Base-by-base conservation (phyloP, 1,140 invertebrate genomes). In the Euborellia annulipes region DNA sequence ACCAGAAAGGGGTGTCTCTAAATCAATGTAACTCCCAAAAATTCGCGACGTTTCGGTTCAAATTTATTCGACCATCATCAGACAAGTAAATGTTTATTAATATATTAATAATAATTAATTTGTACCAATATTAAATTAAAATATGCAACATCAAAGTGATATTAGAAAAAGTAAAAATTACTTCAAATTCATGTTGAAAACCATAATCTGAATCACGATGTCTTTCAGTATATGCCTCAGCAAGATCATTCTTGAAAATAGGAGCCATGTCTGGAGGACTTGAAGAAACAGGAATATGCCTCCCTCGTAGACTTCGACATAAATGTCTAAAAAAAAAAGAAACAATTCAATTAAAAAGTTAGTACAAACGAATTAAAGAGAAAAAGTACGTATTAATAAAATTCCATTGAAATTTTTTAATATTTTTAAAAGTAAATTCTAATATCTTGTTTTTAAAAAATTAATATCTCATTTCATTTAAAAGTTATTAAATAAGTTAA, bases 181-280 rank as follows among this genome's bases (percentile, higher is more conserved):
- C 62, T 55, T 69, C 85, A 59, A 88, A 89, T 59, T 90, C 85
- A 42, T 85, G 78, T 56, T 88, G 78, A 62, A 91, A 91, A 1
- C 84, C 84, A 55, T 85, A 86, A 60, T 89, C 86, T 0, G 81
- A 85, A 64, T 90, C 84, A 30, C 79, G 73, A 54, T 88, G 84
- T 19, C 85, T 67, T 50, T 87, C 82, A 0, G 79, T 68, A 53
- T 82, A 89, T 0, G 82, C 76, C 41, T 73, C 68, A 6, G 81
- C 68, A 1, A 91, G 64, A 16, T 86, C 76, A 2, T 66, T 62
- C 56, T 76, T 78, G 1, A 72, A 61, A 51, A 91, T 79, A 0
- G 85, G 82, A n/a, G 80, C 76, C 67, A 86, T 78, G 57, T 85
- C 82, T 1, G 84, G 81, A 1, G 82, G 81, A 53, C 75, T 76